Evolutionary conservation across 2,888 invertebrate species (phyloP).

Genomic region (Stegophylla sp.): DNA sequence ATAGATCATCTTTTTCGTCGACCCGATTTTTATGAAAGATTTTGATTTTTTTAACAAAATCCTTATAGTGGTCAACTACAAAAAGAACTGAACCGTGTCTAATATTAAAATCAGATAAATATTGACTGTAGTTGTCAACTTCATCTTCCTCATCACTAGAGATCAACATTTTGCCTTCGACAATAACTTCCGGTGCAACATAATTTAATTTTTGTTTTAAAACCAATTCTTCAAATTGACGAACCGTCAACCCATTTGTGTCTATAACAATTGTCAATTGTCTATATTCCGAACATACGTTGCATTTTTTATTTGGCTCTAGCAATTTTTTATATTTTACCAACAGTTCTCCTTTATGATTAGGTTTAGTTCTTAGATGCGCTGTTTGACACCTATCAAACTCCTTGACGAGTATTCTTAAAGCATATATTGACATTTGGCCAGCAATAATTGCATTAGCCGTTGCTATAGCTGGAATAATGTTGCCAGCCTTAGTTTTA

Average conservation of each 20-base stretch:
- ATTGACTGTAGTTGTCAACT: conserved; percentile 68
- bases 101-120: conserved; percentile 67
- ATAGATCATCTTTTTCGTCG: conserved; percentile 69
- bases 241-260: conserved; percentile 79
- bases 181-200: conserved; percentile 93
- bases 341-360: conserved; percentile 76
- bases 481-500: conserved; percentile 99
- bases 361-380: conserved; percentile 76
- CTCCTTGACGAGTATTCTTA: conserved; percentile 75
- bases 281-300: conserved; percentile 89
- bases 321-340: conserved; percentile 78
- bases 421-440: conserved; percentile 87
- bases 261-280: conserved; percentile 83
- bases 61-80: conserved; percentile 87
- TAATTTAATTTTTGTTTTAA: conserved; percentile 88
- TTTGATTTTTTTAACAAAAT: conserved; percentile 82
- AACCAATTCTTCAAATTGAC: conserved; percentile 80
- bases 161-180: conserved; percentile 84
- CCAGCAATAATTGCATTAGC: conserved; percentile 98
- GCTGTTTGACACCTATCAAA: conserved; percentile 77
- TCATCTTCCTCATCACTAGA: conserved; percentile 96
- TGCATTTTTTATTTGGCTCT: conserved; percentile 90
- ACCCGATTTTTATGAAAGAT: conserved; percentile 72
- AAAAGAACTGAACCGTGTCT: conserved; percentile 83
- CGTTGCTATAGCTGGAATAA: conserved; percentile 98